Conservation (phyloP, 2,113 vertebrate genomes). For the Corythornis cristatus region DNA sequence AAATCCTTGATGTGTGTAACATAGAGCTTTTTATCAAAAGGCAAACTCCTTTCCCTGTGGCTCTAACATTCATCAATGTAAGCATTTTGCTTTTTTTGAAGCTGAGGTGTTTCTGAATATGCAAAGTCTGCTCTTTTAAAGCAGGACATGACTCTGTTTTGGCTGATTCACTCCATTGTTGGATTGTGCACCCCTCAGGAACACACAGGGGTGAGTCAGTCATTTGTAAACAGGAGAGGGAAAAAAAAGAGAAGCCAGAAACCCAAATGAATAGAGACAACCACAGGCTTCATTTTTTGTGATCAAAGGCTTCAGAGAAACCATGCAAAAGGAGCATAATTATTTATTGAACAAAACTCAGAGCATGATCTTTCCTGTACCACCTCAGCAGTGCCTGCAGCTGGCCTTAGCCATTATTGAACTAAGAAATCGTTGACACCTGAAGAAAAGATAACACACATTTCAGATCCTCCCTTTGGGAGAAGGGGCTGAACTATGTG, state of each 20-base stretch:
- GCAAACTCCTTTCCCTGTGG: background rate
- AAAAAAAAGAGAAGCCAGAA: background rate
- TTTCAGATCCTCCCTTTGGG: background rate
- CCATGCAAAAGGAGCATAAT: background rate
- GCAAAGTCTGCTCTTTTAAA: conserved; percentile 9
- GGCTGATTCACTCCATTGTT: conserved; percentile 51
- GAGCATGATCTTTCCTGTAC: background rate
- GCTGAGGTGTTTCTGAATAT: conserved; percentile 24
- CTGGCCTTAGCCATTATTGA: background rate
- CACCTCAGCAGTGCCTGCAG: background rate
- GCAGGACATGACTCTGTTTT: conserved; percentile 24
- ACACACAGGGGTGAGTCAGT: conserved; percentile 53
- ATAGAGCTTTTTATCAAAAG: background rate
- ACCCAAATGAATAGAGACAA: conserved; percentile 8
- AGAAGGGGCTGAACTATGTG: background rate
- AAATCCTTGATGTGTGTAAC: background rate
- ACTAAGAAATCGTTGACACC: background rate
- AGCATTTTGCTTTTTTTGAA: conserved; percentile 12
- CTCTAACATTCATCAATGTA: background rate
- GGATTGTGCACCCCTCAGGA: conserved; percentile 22
- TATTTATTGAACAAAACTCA: conserved; percentile 10
- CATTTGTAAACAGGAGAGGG: conserved; percentile 33
- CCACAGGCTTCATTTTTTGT: conserved; percentile 12
- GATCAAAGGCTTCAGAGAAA: conserved; percentile 28
- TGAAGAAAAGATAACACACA: background rate